Evolutionary conservation across 2,888 invertebrate genomes (phyloP), one percentile per base, ranked within the genome.

Genomic region (Drosophila ezoana): DNA sequence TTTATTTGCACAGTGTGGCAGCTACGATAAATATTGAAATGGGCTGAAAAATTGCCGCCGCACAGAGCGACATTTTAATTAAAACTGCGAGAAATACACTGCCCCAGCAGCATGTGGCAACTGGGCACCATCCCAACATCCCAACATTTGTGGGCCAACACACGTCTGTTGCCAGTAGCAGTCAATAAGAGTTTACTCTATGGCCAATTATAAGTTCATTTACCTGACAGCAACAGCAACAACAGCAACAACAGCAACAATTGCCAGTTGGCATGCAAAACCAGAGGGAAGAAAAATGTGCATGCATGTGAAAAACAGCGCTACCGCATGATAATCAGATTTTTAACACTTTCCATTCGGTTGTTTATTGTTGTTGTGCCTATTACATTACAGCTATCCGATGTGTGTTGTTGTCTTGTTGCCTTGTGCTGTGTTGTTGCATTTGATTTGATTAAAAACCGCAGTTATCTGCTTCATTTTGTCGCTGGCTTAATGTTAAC

Each of bases 321-420:
- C 85, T 89, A 85, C 85, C 89, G 87, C 85, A 85, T 89, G 81
- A 88, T 89, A 89, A 85, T 85, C 85, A 79, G 85, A 81, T 85
- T 85, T 89, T 85, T 77, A 89, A 85, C 85, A 85, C 85, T 85
- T 85, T 85, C 89, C 89, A 73, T 87, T 87, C 52, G 82, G 63
- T 76, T 73, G 64, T 61, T 71, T 41, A 48, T 56, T 63, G 52
- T 67, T 61, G 68, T 66, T 69, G 59, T 60, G 58, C 13, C 56
- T 83, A 67, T 80, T 80, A 72, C 83, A 80, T 77, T 77, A 75
- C 75, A 51, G 18, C 54, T 38, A 33, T 32, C 51, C 35, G 44
- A 35, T 32, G 56, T 41, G 13, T 32, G 52, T 40, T 70, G 66
- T 41, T 38, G 52, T 38, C 41, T 56, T 57, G 47, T 48, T 49